Evolutionary conservation across 1,140 invertebrate species (phyloP), one percentile per base, ranked within the genome.

Genomic region (Octopus sinensis): DNA sequence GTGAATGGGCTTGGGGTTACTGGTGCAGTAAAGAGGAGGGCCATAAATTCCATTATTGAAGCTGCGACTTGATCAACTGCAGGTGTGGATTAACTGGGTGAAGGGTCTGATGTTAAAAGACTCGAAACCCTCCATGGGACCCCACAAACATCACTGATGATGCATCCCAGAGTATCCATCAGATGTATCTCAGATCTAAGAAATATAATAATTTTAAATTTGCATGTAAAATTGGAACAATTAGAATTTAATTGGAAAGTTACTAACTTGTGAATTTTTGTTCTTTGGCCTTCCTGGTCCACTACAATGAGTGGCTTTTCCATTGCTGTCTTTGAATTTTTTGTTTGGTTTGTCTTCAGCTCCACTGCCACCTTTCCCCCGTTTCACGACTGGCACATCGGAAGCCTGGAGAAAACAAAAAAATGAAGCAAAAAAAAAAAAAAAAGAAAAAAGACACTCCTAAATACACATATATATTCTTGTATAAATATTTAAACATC

Each of bases 311-410:
- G 85, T 84, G 1, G 86, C 86, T 81, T 89, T 89, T 9, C 88
- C 88, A 75, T 78, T 86, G 12, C 82, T 82, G 71, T 88, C 86
- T 82, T 90, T 91, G 51, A 91, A 88, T 83, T 90, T 91, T 83
- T 91, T 91, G 73, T 83, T 88, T 0, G 89, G 87, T 79, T 87
- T 88, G 7, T 89, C 88, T 30, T 91, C 89, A n/a, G 68, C 13
- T 82, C 81, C 75, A 13, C 68, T 68, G 17, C 84, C 84, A 51
- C 82, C 85, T 86, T 90, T 90, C 13, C 88, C 87, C 81, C 90
- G 83, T 83, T 91, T 91, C 2, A 86, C 83, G 62, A 84, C 81
- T n/a, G 84, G 82, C 43, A 88, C 83, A 83, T 86, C 85, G 80
- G 86, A 80, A 82, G 91, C 91, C 90, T 93, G 88, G 79, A 88